These are phyloP conservation scores for Sebastes diaconus DNA, from an alignment of 2,797 vertebrate genomes.

Conservation along the genomic window DNA sequence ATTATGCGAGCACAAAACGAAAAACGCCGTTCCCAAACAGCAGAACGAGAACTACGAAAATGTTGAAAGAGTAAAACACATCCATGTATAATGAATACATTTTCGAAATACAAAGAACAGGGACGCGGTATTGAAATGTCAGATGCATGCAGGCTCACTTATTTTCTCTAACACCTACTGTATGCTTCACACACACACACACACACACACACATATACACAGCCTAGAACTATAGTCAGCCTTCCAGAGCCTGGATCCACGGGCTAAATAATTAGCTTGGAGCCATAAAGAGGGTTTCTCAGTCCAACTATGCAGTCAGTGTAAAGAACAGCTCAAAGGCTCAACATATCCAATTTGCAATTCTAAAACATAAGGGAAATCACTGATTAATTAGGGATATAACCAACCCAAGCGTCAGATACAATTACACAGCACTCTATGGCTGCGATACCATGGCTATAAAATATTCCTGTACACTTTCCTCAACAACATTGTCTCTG, in stretches of 20 bases:
- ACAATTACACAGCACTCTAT: slow-evolving; percentile 50
- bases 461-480: slow-evolving; percentile 19
- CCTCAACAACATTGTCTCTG: slow-evolving; percentile 22
- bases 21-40: not conserved
- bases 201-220: slow-evolving; percentile 22
- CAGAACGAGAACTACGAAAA: slow-evolving; percentile 2
- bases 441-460: not conserved
- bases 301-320: slow-evolving; percentile 55
- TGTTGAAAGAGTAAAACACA: slow-evolving; percentile 12
- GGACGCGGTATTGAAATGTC: slow-evolving; percentile 38
- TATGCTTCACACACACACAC: slow-evolving; percentile 22
- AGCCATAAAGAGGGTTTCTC: slow-evolving; percentile 61
- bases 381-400: slow-evolving; percentile 67
- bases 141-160: slow-evolving; percentile 22
- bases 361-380: slow-evolving; percentile 72
- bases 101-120: slow-evolving; percentile 23
- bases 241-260: slow-evolving; percentile 64
- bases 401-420: slow-evolving; percentile 42
- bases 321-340: slow-evolving; percentile 69
- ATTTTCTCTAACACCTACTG: slow-evolving; percentile 19
- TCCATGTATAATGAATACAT: slow-evolving; percentile 32
- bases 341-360: slow-evolving; percentile 67
- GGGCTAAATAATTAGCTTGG: slow-evolving; percentile 72
- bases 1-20: slow-evolving; percentile 1
- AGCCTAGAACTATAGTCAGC: slow-evolving; percentile 36